A percentile compares a stretch with the other conserved stretches of the same genome.
Evolutionary conservation across 2,888 invertebrate species (phyloP).

Genomic region (Choristoneura rosaceana): DNA sequence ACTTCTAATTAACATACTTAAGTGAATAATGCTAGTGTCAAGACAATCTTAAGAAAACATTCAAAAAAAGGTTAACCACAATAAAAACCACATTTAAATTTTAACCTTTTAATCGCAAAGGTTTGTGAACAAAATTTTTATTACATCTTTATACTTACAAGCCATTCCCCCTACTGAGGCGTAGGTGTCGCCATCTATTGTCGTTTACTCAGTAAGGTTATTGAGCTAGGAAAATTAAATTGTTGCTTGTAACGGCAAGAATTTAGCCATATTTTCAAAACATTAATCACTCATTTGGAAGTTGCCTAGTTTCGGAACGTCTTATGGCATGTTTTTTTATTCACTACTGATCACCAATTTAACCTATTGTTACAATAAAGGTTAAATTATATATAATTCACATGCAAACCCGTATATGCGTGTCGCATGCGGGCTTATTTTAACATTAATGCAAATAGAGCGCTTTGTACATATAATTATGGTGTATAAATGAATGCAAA

Average conservation of each 20-base stretch:
- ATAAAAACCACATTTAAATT: constrained; percentile 6
- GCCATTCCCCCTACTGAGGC: constrained; percentile 5
- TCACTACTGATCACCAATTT: no score
- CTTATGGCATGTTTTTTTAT: no score
- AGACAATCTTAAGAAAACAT: neutral
- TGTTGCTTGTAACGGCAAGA: constrained; percentile 11
- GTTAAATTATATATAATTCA: neutral
- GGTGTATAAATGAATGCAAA: neutral
- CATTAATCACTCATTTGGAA: neutral
- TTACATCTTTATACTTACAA: constrained; percentile 22
- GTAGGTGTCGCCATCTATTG: neutral
- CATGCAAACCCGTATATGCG: no score
- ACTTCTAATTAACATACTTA: no score
- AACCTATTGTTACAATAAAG: no score
- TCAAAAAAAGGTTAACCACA: neutral
- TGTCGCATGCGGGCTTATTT: no score
- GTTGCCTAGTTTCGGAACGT: neutral
- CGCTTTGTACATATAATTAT: neutral
- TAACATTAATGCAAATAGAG: neutral
- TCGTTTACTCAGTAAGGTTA: constrained; percentile 10
- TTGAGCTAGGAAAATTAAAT: constrained; percentile 15
- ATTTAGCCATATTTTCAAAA: neutral
- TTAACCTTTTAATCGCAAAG: constrained; percentile 25
- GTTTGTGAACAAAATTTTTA: constrained; percentile 21
- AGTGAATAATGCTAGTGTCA: no score